Evolutionary conservation across 2,113 vertebrate genomes (phyloP).

Genomic region (Platysternon megacephalum): DNA sequence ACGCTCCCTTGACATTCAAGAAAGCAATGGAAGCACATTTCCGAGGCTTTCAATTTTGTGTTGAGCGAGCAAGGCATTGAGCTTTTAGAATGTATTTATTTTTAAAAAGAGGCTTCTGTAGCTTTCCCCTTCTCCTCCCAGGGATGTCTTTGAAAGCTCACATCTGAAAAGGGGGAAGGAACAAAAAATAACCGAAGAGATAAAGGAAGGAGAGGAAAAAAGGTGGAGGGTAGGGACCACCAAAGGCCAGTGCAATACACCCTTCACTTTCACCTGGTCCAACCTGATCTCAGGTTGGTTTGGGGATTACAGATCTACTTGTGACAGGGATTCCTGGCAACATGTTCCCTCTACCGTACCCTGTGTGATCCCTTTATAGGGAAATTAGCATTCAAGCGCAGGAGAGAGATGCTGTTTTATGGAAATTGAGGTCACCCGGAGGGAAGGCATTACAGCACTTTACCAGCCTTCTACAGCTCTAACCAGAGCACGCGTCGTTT

Average conservation of each 20-base stretch:
- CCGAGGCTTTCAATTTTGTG: not conserved
- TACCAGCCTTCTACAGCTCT: fast-evolving
- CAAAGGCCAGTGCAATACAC: not conserved
- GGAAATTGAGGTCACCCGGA: not conserved
- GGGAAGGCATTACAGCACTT: not conserved
- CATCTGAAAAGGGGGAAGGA: not conserved
- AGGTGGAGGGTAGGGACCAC: not conserved
- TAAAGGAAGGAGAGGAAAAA: not conserved
- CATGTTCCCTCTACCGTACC: not conserved
- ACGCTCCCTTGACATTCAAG: slow-evolving; percentile 53
- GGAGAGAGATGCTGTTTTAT: not conserved
- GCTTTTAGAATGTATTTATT: not conserved
- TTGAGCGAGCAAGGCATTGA: not conserved
- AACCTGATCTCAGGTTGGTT: not conserved
- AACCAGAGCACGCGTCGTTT: fast-evolving
- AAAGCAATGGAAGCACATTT: slow-evolving; percentile 37
- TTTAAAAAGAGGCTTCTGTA: not conserved
- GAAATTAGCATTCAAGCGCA: not conserved
- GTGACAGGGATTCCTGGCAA: not conserved
- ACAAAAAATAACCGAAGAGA: not conserved
- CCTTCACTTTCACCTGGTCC: not conserved
- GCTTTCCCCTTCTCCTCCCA: not conserved
- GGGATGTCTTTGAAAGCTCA: not conserved
- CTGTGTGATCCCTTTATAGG: fast-evolving
- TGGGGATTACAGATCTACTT: not conserved